Evolutionary conservation across 2,888 invertebrate species (phyloP).

Genomic region (Helicoverpa assulta): DNA sequence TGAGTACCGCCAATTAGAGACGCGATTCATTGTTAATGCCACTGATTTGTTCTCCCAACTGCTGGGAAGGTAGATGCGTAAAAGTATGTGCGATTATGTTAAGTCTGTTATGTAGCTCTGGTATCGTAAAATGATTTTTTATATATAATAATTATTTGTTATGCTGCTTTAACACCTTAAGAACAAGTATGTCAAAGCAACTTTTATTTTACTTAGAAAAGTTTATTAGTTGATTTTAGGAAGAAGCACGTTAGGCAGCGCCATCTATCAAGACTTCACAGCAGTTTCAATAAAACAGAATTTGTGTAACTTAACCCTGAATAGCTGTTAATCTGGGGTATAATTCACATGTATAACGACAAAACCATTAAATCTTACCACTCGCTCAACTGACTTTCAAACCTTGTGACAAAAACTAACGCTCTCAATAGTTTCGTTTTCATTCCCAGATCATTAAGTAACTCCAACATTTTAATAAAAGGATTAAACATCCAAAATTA

Average conservation of each 20-base stretch:
- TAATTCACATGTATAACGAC: not conserved
- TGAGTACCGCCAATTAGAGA: slow-evolving; percentile 59
- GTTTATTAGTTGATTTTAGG: too few species aligned
- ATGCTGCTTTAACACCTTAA: too few species aligned
- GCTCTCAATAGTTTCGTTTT: slow-evolving; percentile 36
- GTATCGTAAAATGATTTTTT: not conserved
- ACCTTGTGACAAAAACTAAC: slow-evolving; percentile 25
- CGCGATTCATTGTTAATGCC: slow-evolving; percentile 56
- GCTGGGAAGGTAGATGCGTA: slow-evolving; percentile 25
- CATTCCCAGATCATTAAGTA: slow-evolving; percentile 65
- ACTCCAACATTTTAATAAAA: slow-evolving; percentile 61
- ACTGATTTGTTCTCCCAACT: slow-evolving; percentile 48
- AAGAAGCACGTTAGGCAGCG: too few species aligned
- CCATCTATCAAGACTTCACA: too few species aligned
- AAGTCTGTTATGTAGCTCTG: not conserved
- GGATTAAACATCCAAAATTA: slow-evolving; percentile 63
- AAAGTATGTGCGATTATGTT: slow-evolving; percentile 16
- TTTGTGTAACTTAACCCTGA: not conserved
- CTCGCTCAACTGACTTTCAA: slow-evolving; percentile 20
- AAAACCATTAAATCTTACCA: not conserved
- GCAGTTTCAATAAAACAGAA: too few species aligned
- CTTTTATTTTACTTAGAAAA: too few species aligned
- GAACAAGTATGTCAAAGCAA: too few species aligned
- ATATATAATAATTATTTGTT: not conserved
- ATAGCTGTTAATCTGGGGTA: not conserved